phyloP scores from a whole-genome alignment of 2,113 vertebrate species.

The Haliaeetus leucogaster region DNA sequence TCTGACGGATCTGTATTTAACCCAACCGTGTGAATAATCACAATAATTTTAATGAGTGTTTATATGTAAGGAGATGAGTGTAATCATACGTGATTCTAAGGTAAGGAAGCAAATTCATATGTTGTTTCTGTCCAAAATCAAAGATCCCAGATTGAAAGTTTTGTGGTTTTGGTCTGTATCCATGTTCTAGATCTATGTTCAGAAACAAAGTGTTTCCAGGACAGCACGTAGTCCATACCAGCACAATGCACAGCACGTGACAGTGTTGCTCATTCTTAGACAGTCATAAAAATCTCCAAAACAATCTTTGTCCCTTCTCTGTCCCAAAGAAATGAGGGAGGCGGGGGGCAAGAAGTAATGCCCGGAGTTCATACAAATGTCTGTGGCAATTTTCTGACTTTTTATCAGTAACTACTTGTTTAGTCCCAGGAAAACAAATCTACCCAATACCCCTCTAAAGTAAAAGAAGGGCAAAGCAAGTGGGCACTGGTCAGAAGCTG shows the following conservation, averaged over 20 bases:
- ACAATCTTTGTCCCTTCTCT: background rate
- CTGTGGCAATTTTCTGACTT: background rate
- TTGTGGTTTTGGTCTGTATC: background rate
- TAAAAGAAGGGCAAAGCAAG: background rate
- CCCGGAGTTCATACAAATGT: background rate
- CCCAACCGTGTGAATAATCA: background rate
- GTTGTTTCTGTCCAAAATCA: background rate
- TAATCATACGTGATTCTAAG: background rate
- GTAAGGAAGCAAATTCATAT: background rate
- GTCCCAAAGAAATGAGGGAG: background rate
- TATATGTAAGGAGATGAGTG: background rate
- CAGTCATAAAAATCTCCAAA: background rate
- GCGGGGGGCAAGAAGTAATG: background rate
- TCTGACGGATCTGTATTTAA: background rate
- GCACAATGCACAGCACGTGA: background rate
- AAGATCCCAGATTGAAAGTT: background rate
- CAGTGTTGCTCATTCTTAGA: background rate
- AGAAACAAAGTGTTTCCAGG: background rate
- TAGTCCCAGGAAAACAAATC: background rate
- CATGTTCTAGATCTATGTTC: background rate
- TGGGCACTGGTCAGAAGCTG: background rate
- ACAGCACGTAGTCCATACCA: fast-evolving
- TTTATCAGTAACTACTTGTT: background rate
- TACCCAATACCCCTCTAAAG: background rate
- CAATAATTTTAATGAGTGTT: background rate